These are phyloP conservation scores for Otis tarda DNA, from an alignment of 2,113 vertebrate species.

Conservation along the genomic window DNA sequence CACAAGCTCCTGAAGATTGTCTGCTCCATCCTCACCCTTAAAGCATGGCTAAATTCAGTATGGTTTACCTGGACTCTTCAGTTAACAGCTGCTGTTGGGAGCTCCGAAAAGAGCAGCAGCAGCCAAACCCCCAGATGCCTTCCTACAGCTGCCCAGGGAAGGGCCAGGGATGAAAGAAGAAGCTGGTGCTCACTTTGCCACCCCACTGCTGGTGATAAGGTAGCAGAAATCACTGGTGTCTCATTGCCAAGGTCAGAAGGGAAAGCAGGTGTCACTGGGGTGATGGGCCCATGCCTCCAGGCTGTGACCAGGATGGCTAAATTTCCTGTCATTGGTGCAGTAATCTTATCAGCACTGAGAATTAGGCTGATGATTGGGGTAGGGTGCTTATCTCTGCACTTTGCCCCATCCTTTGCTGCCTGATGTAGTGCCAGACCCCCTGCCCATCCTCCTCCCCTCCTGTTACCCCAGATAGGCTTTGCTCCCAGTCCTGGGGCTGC, in stretches of 20 bases:
- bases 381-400: slow-evolving; percentile 21
- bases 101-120: not conserved
- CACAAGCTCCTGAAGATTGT: not conserved
- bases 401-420: not conserved
- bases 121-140: not conserved
- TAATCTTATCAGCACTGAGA: not conserved
- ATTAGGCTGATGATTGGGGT: not conserved
- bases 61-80: not conserved
- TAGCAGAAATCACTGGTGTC: not conserved
- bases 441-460: not conserved
- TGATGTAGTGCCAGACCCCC: not conserved
- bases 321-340: not conserved
- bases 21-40: not conserved
- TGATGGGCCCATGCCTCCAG: not conserved
- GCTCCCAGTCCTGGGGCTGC: not conserved
- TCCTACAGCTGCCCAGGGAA: not conserved
- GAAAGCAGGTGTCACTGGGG: not conserved
- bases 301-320: not conserved
- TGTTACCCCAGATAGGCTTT: slow-evolving; percentile 11
- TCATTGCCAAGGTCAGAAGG: not conserved
- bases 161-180: not conserved
- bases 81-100: not conserved
- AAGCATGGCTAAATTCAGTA: not conserved
- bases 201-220: not conserved
- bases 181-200: not conserved